Evolutionary conservation across 2,888 invertebrate genomes (phyloP).

Genomic region (Conus canariensis): DNA sequence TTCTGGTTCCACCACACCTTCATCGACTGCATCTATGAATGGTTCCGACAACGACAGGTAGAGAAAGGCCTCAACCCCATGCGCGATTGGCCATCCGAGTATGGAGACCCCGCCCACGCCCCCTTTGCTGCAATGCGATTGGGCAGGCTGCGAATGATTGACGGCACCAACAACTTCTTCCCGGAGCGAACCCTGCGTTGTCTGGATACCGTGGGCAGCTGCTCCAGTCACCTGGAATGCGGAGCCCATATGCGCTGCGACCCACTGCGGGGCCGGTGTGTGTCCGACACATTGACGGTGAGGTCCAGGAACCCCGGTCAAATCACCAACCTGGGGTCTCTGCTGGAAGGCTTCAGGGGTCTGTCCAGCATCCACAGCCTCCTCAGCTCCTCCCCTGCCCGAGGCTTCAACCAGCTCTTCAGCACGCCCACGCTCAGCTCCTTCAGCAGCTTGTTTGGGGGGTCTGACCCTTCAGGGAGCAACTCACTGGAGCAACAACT

Average conservation of each 20-base stretch:
- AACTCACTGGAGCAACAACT: background rate
- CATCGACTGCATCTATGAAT: conserved; percentile 57
- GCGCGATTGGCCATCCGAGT: conserved; percentile 51
- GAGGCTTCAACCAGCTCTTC: conserved; percentile 42
- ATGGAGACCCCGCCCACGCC: conserved; percentile 49
- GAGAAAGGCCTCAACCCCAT: conserved; percentile 45
- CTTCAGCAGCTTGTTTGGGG: background rate
- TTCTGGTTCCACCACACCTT: conserved; percentile 58
- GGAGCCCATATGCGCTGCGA: conserved; percentile 61
- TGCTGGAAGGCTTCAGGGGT: conserved; percentile 9
- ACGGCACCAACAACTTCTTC: conserved; percentile 64
- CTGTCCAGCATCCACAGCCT: conserved; percentile 31
- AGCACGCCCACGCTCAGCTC: conserved; percentile 23
- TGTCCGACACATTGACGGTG: conserved; percentile 51
- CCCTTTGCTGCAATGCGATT: conserved; percentile 61
- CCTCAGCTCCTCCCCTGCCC: conserved; percentile 19
- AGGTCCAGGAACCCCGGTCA: background rate
- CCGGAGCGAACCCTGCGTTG: conserved; percentile 47
- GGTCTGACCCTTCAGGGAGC: background rate
- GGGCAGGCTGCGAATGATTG: conserved; percentile 63
- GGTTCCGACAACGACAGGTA: conserved; percentile 51
- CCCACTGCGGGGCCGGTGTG: conserved; percentile 54
- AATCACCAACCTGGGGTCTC: conserved; percentile 31
- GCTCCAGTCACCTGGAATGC: conserved; percentile 55
- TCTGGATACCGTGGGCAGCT: conserved; percentile 51